phyloP scores from a whole-genome alignment of 2,113 vertebrate species.

The Tenrec ecaudatus region DNA sequence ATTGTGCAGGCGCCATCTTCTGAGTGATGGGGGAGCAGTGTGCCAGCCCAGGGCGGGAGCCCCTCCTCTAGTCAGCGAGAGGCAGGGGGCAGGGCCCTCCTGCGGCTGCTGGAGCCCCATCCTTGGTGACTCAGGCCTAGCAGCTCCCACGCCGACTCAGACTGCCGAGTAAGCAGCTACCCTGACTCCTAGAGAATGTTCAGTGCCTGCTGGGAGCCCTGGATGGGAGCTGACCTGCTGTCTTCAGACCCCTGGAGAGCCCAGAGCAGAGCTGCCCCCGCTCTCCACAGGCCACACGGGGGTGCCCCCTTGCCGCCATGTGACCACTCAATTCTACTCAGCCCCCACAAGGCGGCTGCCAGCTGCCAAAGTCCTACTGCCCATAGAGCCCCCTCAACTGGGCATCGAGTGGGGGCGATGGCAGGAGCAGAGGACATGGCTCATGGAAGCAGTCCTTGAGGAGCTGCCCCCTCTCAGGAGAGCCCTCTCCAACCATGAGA shows the following conservation, averaged over 20 bases:
- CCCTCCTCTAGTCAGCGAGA: neutral
- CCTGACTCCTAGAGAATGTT: neutral
- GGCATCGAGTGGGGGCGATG: neutral
- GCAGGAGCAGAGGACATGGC: too few species aligned
- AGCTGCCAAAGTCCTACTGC: neutral
- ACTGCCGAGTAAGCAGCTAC: neutral
- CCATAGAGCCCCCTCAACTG: neutral
- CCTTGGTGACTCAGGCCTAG: constrained; percentile 62
- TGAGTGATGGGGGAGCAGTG: neutral
- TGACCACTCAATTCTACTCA: neutral
- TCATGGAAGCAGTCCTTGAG: rapidly evolving
- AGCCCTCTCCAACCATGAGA: neutral
- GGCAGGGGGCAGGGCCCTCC: neutral
- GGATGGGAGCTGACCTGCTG: too few species aligned
- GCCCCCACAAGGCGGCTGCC: neutral
- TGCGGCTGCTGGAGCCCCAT: neutral
- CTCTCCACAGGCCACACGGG: rapidly evolving
- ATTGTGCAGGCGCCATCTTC: neutral
- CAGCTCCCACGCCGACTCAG: neutral
- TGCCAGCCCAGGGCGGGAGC: neutral
- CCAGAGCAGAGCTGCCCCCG: neutral
- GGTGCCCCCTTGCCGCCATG: rapidly evolving
- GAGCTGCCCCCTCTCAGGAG: neutral
- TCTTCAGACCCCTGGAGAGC: neutral
- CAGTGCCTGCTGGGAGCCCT: neutral